phyloP scores from a whole-genome alignment of 2,113 vertebrate species.

The Cephalopterus ornatus region DNA sequence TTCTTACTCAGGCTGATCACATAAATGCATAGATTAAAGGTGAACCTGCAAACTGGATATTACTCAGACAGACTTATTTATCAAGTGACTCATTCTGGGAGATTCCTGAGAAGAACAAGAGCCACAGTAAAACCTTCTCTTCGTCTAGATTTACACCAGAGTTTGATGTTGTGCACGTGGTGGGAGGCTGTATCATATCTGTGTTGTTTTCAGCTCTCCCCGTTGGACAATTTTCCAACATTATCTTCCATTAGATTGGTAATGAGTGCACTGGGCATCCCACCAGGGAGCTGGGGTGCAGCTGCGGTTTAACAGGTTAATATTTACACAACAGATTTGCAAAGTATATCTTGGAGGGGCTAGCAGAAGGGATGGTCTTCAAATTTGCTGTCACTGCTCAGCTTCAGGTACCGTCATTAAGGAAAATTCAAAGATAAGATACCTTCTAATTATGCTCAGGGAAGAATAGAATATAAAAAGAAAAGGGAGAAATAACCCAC shows the following conservation, averaged over 20 bases:
- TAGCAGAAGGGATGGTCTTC: background rate
- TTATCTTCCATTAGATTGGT: background rate
- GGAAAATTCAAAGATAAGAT: background rate
- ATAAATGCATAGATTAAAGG: background rate
- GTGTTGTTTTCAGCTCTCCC: background rate
- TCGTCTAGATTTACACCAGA: background rate
- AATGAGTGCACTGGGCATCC: background rate
- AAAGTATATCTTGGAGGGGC: background rate
- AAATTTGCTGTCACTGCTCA: background rate
- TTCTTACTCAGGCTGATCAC: background rate
- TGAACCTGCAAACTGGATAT: background rate
- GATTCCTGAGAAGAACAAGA: background rate
- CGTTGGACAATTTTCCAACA: background rate
- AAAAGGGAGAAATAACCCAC: background rate
- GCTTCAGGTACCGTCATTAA: background rate
- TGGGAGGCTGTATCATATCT: accelerated
- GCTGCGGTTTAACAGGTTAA: background rate
- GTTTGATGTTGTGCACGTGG: background rate
- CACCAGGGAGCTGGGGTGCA: background rate
- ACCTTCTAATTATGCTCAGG: background rate
- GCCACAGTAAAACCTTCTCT: background rate
- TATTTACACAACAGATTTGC: background rate
- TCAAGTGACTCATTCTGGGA: background rate
- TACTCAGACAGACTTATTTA: background rate
- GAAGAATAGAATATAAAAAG: background rate